A percentile compares a stretch with the other conserved stretches of the same genome.
Conservation (phyloP, 2,797 vertebrate species). For the Acridotheres tristis region DNA sequence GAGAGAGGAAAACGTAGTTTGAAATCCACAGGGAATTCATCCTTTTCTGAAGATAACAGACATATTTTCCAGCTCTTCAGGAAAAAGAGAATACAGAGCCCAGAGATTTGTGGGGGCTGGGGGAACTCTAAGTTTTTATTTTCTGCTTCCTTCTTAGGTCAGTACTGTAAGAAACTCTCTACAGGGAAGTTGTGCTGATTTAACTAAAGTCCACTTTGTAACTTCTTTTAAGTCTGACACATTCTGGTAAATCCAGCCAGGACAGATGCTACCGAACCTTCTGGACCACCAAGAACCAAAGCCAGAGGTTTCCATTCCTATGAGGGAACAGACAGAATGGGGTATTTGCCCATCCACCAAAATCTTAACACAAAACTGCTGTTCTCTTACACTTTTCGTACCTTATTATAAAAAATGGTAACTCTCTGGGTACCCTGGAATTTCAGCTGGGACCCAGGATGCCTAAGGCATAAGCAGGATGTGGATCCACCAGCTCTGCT, state of each 20-base stretch:
- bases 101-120: neutral
- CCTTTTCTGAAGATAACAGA: neutral
- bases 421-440: neutral
- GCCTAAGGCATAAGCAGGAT: neutral
- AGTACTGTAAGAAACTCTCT: neutral
- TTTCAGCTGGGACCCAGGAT: neutral
- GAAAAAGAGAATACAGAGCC: neutral
- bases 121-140: neutral
- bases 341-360: neutral
- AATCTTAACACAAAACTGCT: neutral
- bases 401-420: neutral
- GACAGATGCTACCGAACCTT: neutral
- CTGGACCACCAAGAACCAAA: neutral
- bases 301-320: neutral
- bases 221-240: neutral
- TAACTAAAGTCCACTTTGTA: neutral
- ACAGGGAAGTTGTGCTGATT: neutral
- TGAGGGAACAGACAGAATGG: neutral
- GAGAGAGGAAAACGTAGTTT: neutral
- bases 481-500: neutral
- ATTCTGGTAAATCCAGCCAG: neutral
- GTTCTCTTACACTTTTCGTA: neutral
- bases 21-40: neutral
- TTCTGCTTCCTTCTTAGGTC: constrained; percentile 34
- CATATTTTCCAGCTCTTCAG: neutral